These are phyloP conservation scores for Hirtodrosophila cameraria DNA, from an alignment of 2,888 invertebrate species.

Conservation along the genomic window DNA sequence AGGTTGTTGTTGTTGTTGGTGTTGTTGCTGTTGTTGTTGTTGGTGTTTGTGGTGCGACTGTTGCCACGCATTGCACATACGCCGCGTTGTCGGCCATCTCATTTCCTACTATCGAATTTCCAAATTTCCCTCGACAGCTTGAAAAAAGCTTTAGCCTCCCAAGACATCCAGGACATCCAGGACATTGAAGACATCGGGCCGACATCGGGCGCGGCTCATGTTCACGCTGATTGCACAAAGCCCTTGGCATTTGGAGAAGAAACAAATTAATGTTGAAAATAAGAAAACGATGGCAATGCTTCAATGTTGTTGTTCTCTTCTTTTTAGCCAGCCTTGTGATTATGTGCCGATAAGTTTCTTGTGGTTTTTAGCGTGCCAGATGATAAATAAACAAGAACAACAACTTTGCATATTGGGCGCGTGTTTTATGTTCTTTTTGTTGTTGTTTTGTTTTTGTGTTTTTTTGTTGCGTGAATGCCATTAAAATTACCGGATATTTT, in stretches of 20 bases:
- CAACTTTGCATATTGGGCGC: slow-evolving; percentile 19
- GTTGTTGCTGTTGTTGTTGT: slow-evolving; percentile 9
- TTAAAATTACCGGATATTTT: slow-evolving; percentile 67
- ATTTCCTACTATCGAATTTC: slow-evolving; percentile 71
- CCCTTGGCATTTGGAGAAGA: slow-evolving; percentile 62
- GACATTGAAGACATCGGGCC: too few relatives aligned
- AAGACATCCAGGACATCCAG: too few relatives aligned
- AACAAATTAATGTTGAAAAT: slow-evolving; percentile 68
- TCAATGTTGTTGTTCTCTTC: slow-evolving; percentile 50
- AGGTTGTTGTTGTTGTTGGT: background rate
- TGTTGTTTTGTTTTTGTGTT: slow-evolving; percentile 12
- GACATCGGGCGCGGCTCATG: slow-evolving; percentile 19
- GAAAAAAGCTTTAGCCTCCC: slow-evolving; percentile 42
- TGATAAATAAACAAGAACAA: slow-evolving; percentile 38
- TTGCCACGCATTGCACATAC: slow-evolving; percentile 59
- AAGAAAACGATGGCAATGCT: slow-evolving; percentile 28
- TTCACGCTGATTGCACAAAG: slow-evolving; percentile 74
- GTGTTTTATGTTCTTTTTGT: slow-evolving; percentile 19
- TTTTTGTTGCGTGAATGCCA: slow-evolving; percentile 27
- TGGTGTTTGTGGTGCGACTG: slow-evolving; percentile 15
- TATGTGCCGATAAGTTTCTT: slow-evolving; percentile 67
- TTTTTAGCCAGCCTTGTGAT: slow-evolving; percentile 52
- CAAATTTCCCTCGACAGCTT: slow-evolving; percentile 48
- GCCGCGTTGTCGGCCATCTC: slow-evolving; percentile 55
- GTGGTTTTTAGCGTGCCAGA: slow-evolving; percentile 52